Percentiles rank a stretch among this genome's conserved stretches.
phyloP scores from a whole-genome alignment of 2,888 invertebrate genomes.

The Agrotis puta region DNA sequence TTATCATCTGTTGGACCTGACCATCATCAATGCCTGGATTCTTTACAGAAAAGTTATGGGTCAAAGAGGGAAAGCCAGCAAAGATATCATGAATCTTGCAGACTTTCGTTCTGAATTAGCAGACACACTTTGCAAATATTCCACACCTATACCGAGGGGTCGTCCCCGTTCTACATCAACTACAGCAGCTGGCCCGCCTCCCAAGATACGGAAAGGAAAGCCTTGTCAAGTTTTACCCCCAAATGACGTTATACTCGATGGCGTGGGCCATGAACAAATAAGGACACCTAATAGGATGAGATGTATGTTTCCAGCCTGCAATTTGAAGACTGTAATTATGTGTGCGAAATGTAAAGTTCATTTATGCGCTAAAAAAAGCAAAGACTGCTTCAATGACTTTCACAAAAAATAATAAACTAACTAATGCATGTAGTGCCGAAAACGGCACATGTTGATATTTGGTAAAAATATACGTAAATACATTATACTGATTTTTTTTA shows the following conservation, averaged over 20 bases:
- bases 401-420: constrained; percentile 18
- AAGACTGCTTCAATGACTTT: constrained; percentile 27
- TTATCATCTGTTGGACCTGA: constrained; percentile 16
- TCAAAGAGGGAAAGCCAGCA: constrained; percentile 11
- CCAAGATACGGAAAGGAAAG: constrained; percentile 27
- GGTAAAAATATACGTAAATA: constrained; percentile 26
- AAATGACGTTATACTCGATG: constrained; percentile 41
- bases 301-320: constrained; percentile 36
- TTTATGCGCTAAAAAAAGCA: constrained; percentile 39
- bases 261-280: constrained; percentile 40
- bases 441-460: constrained; percentile 32
- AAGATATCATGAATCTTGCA: constrained; percentile 25
- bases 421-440: constrained; percentile 35
- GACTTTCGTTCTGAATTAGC: constrained; percentile 23
- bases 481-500: background rate
- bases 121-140: constrained; percentile 23
- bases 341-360: constrained; percentile 40
- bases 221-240: constrained; percentile 40
- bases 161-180: constrained; percentile 26
- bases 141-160: constrained; percentile 24
- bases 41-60: constrained; percentile 17
- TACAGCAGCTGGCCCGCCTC: constrained; percentile 22
- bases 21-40: constrained; percentile 23
- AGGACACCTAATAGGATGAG: constrained; percentile 35
- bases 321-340: constrained; percentile 29